phyloP scores from a whole-genome alignment of 2,113 vertebrate genomes.

The Canis aureus region DNA sequence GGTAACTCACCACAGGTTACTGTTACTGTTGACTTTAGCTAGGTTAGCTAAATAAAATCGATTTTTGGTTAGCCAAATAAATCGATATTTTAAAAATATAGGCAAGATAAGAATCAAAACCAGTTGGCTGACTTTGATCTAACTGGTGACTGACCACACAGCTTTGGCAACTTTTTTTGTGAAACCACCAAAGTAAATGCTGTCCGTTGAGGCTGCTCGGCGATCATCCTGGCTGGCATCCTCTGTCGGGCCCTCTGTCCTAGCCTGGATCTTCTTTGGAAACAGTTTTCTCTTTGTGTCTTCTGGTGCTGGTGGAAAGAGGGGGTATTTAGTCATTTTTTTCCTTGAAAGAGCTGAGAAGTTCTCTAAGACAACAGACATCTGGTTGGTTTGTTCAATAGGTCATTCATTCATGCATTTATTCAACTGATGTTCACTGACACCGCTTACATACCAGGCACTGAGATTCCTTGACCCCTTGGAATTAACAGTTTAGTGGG shows the following conservation, averaged over 20 bases:
- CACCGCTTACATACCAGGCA: not conserved
- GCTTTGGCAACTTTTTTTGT: not conserved
- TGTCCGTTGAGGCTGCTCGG: accelerated
- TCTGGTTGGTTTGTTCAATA: not conserved
- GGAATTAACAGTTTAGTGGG: not conserved
- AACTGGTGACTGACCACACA: not conserved
- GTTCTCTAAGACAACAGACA: not conserved
- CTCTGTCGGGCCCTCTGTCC: not conserved
- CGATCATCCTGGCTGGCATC: not conserved
- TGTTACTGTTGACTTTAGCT: not conserved
- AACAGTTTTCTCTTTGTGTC: not conserved
- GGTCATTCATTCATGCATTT: not conserved
- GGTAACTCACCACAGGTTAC: not conserved
- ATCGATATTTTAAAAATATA: not conserved
- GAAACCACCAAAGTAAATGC: not conserved
- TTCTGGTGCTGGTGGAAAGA: not conserved
- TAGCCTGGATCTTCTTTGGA: not conserved
- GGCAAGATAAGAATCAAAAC: not conserved
- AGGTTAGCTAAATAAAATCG: not conserved
- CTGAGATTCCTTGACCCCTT: not conserved
- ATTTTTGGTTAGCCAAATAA: not conserved
- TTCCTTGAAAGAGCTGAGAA: slow-evolving; percentile 16
- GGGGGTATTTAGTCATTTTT: not conserved
- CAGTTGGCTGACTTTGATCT: slow-evolving; percentile 8
- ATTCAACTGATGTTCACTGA: not conserved